Base-by-base conservation (phyloP, 2,888 invertebrate genomes). In the Cosmopolites sordidus region DNA sequence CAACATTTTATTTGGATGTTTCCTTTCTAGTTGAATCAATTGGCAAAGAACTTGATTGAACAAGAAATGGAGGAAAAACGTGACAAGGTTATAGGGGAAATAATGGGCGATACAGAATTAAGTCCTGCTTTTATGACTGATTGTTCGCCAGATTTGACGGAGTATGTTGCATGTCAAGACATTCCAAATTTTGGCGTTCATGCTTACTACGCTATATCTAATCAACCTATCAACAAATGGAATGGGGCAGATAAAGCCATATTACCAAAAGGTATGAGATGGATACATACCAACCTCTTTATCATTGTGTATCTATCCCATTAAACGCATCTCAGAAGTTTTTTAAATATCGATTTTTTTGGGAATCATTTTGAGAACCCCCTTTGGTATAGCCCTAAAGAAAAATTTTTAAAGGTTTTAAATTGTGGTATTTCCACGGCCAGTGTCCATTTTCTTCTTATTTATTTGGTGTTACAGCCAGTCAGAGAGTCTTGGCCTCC, bases 101-200 rank as follows among this genome's bases (percentile, higher is more conserved):
- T 67, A 11, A 59, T 59, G 16, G 69, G 68, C 4, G 63, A 66
- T 27, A 58, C 54, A 14, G 69, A 68, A 1, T 68, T 68, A 52
- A 63, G 60, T 58, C 71, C 72, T 1, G 69, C 70, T 0, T 72
- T 67, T 48, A 66, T 62, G 5, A 67, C 69, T 0, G 74, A 75
- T 43, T 67, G 67, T 61, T 74, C 75, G 0, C 66, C 75, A 1
- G 74, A 78, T 63, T 63, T 75, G 11, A 63, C 70, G 39, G 74
- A 77, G 60, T 77, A 76, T 63, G 73, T 73, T 0, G 75, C 75
- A 1, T 70, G 74, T 15, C 78, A 78, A 59, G 72, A 75, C 58
- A 77, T 78, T 51, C 75, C 76, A 27, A 68, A 73, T 51, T 77
- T 76, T 63, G 78, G 78, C 1, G 69, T 76, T 11, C 78, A 79